A percentile compares a stretch with the other conserved stretches of the same genome.
Conservation (phyloP, 2,113 vertebrate species). For the Shinisaurus crocodilurus region DNA sequence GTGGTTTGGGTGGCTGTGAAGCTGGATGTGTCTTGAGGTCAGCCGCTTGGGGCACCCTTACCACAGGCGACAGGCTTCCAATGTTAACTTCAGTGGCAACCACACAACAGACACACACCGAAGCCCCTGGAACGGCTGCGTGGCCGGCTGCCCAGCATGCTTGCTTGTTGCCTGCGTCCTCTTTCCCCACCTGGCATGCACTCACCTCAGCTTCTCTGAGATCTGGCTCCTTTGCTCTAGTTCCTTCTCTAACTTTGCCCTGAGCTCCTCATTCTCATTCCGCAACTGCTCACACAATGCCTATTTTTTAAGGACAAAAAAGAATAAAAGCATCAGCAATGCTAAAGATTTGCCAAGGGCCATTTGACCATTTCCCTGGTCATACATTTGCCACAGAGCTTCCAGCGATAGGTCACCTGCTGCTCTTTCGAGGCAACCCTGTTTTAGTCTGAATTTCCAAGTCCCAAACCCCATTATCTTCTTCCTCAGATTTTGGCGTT, state of each 20-base stretch:
- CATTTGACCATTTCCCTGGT: background rate
- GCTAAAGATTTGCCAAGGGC: background rate
- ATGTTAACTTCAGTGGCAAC: background rate
- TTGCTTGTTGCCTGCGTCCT: no score
- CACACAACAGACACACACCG: background rate
- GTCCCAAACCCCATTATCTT: no score
- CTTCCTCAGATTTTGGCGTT: background rate
- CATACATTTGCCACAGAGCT: background rate
- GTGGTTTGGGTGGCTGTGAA: background rate
- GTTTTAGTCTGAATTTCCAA: background rate
- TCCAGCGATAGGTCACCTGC: background rate
- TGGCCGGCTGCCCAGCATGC: background rate
- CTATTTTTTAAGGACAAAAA: slow-evolving; percentile 64
- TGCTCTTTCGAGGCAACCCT: rapidly evolving
- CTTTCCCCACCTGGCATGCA: rapidly evolving
- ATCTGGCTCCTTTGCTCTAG: slow-evolving; percentile 92
- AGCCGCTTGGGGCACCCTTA: no score
- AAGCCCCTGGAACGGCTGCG: background rate
- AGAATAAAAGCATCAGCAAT: background rate
- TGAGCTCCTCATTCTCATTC: slow-evolving; percentile 92
- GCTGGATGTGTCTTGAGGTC: background rate
- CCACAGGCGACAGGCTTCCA: background rate
- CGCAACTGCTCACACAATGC: slow-evolving; percentile 94
- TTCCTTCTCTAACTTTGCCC: slow-evolving; percentile 94
- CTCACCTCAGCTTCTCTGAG: slow-evolving; percentile 90